Evolutionary conservation across 92 coral and sea anemone genomes (phyloP).

Genomic region (Pocillopora grandis): DNA sequence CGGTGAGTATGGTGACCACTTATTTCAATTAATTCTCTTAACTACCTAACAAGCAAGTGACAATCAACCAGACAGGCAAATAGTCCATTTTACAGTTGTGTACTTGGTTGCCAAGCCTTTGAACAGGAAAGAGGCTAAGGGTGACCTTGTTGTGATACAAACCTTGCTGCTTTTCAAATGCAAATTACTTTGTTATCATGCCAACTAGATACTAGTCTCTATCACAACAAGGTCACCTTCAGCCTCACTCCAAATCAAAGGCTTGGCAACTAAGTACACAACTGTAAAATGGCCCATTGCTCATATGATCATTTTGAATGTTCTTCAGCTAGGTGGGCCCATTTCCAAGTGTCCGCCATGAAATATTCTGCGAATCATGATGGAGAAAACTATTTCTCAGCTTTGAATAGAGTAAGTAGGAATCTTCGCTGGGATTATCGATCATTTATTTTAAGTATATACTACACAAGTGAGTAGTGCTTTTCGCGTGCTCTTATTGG

Average conservation of each 20-base stretch:
- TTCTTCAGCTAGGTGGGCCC: conserved; percentile 80
- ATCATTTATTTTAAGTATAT: background rate
- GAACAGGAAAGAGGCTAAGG: too few species aligned
- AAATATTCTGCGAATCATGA: conserved; percentile 63
- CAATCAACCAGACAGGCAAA: too few species aligned
- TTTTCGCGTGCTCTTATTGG: too few species aligned
- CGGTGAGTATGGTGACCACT: conserved; percentile 46
- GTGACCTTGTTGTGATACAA: too few species aligned
- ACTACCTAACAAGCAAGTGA: too few species aligned
- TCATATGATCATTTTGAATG: background rate
- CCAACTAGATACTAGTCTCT: too few species aligned
- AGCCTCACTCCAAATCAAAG: too few species aligned
- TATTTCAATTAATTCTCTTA: too few species aligned
- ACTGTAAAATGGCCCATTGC: background rate
- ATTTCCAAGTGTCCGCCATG: conserved; percentile 73
- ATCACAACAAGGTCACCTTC: too few species aligned
- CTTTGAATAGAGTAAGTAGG: conserved; percentile 65
- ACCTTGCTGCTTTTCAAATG: too few species aligned
- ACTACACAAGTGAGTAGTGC: too few species aligned
- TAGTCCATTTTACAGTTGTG: background rate
- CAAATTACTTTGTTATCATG: too few species aligned
- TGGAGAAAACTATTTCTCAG: conserved; percentile 87
- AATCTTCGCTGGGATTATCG: background rate
- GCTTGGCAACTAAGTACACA: background rate
- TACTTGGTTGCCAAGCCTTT: background rate